phyloP scores from a whole-genome alignment of 2,797 vertebrate species.

The Macropus fuliginosus region DNA sequence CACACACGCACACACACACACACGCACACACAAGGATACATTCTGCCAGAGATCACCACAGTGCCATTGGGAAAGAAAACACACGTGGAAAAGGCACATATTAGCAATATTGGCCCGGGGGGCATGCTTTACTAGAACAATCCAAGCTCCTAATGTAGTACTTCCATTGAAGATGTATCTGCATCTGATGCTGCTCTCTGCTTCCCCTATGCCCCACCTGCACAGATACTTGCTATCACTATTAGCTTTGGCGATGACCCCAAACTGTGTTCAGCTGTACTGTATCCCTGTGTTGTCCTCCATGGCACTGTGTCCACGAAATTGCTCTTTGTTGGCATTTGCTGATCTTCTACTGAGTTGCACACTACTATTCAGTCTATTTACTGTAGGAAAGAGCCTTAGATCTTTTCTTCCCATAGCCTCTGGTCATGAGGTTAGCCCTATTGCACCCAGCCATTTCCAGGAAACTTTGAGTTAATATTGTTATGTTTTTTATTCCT shows the following conservation, averaged over 20 bases:
- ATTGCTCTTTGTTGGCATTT: not conserved
- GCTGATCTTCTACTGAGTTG: not conserved
- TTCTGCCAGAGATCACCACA: not conserved
- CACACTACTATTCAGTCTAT: not conserved
- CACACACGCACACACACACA: rapidly evolving
- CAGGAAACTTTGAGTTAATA: not conserved
- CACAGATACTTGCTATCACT: not conserved
- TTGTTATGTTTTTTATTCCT: not conserved
- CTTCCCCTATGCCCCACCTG: not conserved
- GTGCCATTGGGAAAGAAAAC: not conserved
- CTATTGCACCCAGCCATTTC: not conserved
- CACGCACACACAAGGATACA: not conserved
- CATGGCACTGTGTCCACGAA: not conserved
- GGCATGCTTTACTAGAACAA: not conserved
- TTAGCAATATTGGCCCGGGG: not conserved
- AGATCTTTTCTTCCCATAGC: not conserved
- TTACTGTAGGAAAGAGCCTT: not conserved
- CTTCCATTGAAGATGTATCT: not conserved
- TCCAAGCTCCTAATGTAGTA: not conserved
- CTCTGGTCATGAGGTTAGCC: not conserved
- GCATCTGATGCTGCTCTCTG: not conserved
- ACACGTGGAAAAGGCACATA: not conserved
- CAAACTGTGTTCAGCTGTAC: not conserved
- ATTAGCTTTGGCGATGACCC: not conserved
- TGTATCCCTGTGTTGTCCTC: not conserved